Percentiles rank a stretch among this genome's conserved stretches.
Evolutionary conservation across 2,113 vertebrate species (phyloP).

Genomic region (Eretmochelys imbricata): DNA sequence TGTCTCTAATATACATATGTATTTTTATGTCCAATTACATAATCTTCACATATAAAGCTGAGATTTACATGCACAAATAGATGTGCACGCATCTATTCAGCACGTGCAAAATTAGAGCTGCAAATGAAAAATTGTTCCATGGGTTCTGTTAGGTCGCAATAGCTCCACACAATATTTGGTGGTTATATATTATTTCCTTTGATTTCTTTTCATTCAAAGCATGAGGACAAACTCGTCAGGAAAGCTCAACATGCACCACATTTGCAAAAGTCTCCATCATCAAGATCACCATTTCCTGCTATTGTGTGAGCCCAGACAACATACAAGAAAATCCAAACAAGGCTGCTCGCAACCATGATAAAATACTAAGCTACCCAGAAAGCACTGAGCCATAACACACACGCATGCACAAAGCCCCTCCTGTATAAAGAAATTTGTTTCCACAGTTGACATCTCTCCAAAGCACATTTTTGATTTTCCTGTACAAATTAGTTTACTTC

Average conservation of each 20-base stretch:
- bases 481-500: not conserved
- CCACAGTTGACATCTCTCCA: not conserved
- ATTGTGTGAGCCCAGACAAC: not conserved
- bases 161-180: not conserved
- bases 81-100: not conserved
- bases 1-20: not conserved
- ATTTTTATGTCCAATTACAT: not conserved
- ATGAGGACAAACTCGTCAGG: not conserved
- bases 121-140: not conserved
- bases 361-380: not conserved
- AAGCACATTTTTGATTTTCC: not conserved
- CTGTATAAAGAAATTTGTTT: not conserved
- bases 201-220: not conserved
- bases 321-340: not conserved
- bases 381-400: not conserved
- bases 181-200: not conserved
- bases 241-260: conserved; percentile 4
- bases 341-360: not conserved
- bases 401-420: not conserved
- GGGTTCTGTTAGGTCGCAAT: not conserved
- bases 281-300: not conserved
- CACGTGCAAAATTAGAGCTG: not conserved
- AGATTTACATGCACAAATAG: not conserved
- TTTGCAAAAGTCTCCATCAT: not conserved
- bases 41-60: not conserved